Percentiles rank a stretch among this genome's conserved stretches.
phyloP scores from a whole-genome alignment of 2,888 invertebrate genomes.

The Agrochola litura region DNA sequence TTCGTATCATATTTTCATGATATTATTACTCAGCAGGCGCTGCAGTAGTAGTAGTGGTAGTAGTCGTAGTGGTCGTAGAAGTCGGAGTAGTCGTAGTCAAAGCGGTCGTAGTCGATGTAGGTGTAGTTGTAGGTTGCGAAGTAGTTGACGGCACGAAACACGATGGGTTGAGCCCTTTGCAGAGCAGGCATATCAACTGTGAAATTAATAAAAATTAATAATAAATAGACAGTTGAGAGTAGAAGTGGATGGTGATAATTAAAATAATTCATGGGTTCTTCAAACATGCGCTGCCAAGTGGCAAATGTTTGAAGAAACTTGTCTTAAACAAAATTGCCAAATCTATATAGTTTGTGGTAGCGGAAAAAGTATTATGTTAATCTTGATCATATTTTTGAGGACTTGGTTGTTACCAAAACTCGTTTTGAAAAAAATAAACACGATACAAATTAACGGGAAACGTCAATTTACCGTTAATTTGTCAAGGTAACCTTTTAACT shows the following conservation, averaged over 20 bases:
- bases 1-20: not conserved
- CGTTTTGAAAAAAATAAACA: too few relatives aligned
- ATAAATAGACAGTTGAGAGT: too few relatives aligned
- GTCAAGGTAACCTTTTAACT: too few relatives aligned
- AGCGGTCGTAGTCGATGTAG: conserved; percentile 57
- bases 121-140: conserved; percentile 8
- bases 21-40: conserved; percentile 14
- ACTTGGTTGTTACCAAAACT: too few relatives aligned
- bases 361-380: too few relatives aligned
- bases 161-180: conserved; percentile 64
- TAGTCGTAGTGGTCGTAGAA: conserved; percentile 43
- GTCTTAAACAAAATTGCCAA: too few relatives aligned
- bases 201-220: not conserved
- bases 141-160: conserved; percentile 39
- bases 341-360: too few relatives aligned
- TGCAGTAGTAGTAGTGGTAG: conserved; percentile 25
- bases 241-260: not conserved
- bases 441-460: too few relatives aligned
- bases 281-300: not conserved
- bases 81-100: conserved; percentile 51
- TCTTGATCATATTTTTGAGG: too few relatives aligned
- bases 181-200: conserved; percentile 77
- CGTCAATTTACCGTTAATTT: too few relatives aligned
- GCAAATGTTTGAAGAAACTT: too few relatives aligned
- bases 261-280: not conserved